These are phyloP conservation scores for Spodoptera picta DNA, from an alignment of 2,888 invertebrate genomes.

Conservation along the genomic window DNA sequence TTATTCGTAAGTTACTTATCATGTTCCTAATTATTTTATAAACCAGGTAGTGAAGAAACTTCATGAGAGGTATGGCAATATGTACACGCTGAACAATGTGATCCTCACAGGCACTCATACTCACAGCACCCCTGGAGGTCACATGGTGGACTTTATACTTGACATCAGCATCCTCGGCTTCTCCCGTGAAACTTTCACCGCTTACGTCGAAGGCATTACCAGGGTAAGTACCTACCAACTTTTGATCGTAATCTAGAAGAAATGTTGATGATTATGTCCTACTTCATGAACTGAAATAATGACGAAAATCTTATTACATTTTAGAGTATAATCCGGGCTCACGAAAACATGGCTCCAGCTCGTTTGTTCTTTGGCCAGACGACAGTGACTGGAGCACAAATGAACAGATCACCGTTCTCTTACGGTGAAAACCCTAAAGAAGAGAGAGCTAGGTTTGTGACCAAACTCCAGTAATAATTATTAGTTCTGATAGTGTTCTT, in stretches of 20 bases:
- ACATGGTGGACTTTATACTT: slow-evolving; percentile 94
- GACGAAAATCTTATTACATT: slow-evolving; percentile 34
- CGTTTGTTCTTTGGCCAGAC: slow-evolving; percentile 89
- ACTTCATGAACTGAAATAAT: too few relatives aligned
- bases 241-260: background rate
- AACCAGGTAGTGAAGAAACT: slow-evolving; percentile 92
- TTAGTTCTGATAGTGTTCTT: too few relatives aligned
- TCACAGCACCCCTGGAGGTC: slow-evolving; percentile 96
- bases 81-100: slow-evolving; percentile 94
- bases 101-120: slow-evolving; percentile 97
- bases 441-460: slow-evolving; percentile 90
- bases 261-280: too few relatives aligned
- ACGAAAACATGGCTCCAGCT: slow-evolving; percentile 85
- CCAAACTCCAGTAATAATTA: too few relatives aligned
- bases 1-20: too few relatives aligned
- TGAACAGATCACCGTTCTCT: slow-evolving; percentile 94
- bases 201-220: slow-evolving; percentile 82
- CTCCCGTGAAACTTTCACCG: slow-evolving; percentile 79
- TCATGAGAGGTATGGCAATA: slow-evolving; percentile 89
- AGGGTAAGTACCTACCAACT: slow-evolving; percentile 68
- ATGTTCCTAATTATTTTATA: background rate
- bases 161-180: slow-evolving; percentile 96
- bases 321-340: slow-evolving; percentile 83
- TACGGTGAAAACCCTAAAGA: slow-evolving; percentile 92
- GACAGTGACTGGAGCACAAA: slow-evolving; percentile 90